These are phyloP conservation scores for Virgularia gustaviana DNA, from an alignment of 92 coral and sea anemone species.

Conservation along the genomic window DNA sequence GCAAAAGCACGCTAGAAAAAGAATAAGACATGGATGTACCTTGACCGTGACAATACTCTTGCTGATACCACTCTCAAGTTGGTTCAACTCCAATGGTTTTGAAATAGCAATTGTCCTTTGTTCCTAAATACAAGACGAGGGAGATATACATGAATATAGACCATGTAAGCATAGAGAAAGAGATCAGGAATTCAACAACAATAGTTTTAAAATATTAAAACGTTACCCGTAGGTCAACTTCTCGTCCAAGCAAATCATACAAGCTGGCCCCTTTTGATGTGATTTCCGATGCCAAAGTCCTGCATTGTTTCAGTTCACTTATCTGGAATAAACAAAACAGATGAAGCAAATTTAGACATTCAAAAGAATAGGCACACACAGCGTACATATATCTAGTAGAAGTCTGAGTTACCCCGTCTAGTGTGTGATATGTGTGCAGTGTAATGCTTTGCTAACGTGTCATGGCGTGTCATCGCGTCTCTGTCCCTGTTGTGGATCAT, in stretches of 20 bases:
- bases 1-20: too few species aligned
- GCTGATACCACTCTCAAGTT: constrained; percentile 92
- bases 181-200: too few species aligned
- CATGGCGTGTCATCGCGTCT: too few species aligned
- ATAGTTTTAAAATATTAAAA: too few species aligned
- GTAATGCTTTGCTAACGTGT: too few species aligned
- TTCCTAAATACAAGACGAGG: constrained; percentile 52
- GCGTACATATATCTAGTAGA: neutral
- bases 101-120: constrained; percentile 88
- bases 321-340: constrained; percentile 54
- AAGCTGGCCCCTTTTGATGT: constrained; percentile 92
- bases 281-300: constrained; percentile 94
- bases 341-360: neutral
- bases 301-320: constrained; percentile 86
- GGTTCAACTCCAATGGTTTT: constrained; percentile 89
- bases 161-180: too few species aligned
- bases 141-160: too few species aligned
- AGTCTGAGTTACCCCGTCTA: neutral
- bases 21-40: too few species aligned
- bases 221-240: constrained; percentile 89
- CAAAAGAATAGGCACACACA: neutral
- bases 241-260: constrained; percentile 85
- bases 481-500: too few species aligned
- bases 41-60: constrained; percentile 71
- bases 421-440: neutral